These are phyloP conservation scores for Sinonovacula constricta DNA, from an alignment of 1,140 invertebrate species.

Conservation along the genomic window DNA sequence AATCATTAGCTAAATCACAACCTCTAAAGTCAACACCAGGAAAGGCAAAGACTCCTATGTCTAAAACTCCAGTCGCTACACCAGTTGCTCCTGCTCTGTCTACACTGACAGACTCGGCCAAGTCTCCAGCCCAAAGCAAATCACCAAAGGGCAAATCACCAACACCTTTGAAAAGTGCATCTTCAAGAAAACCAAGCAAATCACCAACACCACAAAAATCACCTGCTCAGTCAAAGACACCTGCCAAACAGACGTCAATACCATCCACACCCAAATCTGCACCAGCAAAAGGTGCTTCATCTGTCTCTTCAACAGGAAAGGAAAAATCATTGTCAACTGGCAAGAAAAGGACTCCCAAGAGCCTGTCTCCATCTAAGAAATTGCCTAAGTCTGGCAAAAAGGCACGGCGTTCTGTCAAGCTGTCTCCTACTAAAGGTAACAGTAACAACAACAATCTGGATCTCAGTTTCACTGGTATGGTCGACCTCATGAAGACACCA, in stretches of 20 bases:
- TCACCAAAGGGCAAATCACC: conserved; percentile 1
- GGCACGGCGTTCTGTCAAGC: too few species aligned
- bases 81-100: background rate
- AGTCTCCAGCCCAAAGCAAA: conserved; percentile 38
- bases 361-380: background rate
- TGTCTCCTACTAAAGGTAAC: background rate
- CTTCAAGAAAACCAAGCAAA: too few species aligned
- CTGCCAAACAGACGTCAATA: background rate
- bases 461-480: conserved; percentile 54
- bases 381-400: conserved; percentile 28
- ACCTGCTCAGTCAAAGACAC: background rate
- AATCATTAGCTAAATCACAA: background rate
- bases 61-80: conserved; percentile 5
- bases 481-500: conserved; percentile 55
- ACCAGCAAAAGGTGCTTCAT: conserved; percentile 2
- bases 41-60: too few species aligned
- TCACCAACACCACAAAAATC: background rate
- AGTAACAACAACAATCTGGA: conserved; percentile 4
- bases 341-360: background rate
- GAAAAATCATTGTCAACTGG: conserved; percentile 27
- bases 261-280: conserved; percentile 16
- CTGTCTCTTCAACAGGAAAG: background rate
- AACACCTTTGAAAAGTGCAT: conserved; percentile 8
- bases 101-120: background rate
- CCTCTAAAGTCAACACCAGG: background rate